Percentiles rank a stretch among this genome's conserved stretches.
These are phyloP conservation scores for Dendronephthya gigantea DNA, from an alignment of 64 coral and sea anemone genomes.

Conservation along the genomic window DNA sequence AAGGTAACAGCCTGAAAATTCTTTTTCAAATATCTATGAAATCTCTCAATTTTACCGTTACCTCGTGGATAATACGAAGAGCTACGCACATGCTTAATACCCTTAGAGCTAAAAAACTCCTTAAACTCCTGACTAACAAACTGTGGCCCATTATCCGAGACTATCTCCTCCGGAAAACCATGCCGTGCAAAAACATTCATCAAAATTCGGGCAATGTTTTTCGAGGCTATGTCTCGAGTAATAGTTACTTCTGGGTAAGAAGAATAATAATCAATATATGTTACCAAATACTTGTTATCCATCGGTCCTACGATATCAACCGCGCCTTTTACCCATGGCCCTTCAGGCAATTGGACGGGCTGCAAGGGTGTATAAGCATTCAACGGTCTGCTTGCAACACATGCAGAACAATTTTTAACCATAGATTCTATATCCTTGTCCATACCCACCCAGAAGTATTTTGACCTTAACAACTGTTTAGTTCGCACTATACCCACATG, in stretches of 20 bases:
- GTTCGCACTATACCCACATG: constrained; percentile 35
- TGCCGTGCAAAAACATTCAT: neutral
- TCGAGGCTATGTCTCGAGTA: neutral
- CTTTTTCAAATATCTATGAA: constrained; percentile 42
- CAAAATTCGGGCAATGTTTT: neutral
- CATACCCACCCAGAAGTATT: constrained; percentile 33
- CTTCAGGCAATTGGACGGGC: neutral
- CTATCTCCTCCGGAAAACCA: neutral
- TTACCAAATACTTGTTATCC: constrained; percentile 12
- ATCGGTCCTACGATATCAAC: constrained; percentile 33
- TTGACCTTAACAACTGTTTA: constrained; percentile 1
- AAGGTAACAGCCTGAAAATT: constrained; percentile 29
- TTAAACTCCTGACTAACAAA: neutral
- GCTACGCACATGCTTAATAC: neutral
- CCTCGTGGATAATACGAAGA: neutral
- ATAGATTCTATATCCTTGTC: constrained; percentile 19
- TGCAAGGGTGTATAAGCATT: neutral
- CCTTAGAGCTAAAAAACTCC: neutral
- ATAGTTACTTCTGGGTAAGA: neutral
- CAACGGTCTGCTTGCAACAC: neutral
- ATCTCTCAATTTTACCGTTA: constrained; percentile 32
- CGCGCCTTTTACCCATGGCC: constrained; percentile 1
- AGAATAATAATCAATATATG: neutral
- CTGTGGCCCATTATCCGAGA: neutral
- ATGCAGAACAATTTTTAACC: neutral